Conservation (phyloP, 2,888 invertebrate genomes). For the Apantesis nais region DNA sequence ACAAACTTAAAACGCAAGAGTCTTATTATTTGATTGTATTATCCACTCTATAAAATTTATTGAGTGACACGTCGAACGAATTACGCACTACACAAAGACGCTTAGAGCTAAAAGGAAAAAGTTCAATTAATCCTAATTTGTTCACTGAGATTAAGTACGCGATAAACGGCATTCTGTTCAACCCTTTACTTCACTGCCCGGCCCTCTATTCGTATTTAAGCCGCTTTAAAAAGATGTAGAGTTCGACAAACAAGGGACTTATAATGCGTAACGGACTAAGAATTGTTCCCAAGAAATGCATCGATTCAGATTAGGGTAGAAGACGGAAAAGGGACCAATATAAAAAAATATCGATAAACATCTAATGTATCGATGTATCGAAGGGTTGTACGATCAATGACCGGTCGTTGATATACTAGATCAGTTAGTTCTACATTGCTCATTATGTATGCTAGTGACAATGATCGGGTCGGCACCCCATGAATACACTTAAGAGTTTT, state of each 20-base stretch:
- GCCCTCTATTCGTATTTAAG: slow-evolving; percentile 76
- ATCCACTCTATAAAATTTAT: slow-evolving; percentile 65
- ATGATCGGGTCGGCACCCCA: slow-evolving; percentile 59
- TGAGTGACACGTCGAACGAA: slow-evolving; percentile 72
- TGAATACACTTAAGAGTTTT: slow-evolving; percentile 60
- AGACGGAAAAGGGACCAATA: slow-evolving; percentile 43
- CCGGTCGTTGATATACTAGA: slow-evolving; percentile 59
- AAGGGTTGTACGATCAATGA: slow-evolving; percentile 47
- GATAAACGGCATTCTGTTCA: slow-evolving; percentile 79
- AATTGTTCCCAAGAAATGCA: slow-evolving; percentile 70
- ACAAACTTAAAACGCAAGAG: slow-evolving; percentile 22
- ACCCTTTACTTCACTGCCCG: slow-evolving; percentile 79
- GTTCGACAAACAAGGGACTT: slow-evolving; percentile 80
- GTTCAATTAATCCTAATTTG: slow-evolving; percentile 86
- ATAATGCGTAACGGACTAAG: slow-evolving; percentile 78
- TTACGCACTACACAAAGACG: slow-evolving; percentile 77
- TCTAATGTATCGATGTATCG: slow-evolving; percentile 35
- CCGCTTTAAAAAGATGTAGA: slow-evolving; percentile 79
- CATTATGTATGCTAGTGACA: slow-evolving; percentile 69
- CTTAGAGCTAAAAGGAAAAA: slow-evolving; percentile 77
- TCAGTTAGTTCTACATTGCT: slow-evolving; percentile 61
- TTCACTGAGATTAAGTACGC: slow-evolving; percentile 79
- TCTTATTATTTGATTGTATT: slow-evolving; percentile 35
- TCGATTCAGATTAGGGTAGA: slow-evolving; percentile 62
- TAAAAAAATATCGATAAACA: slow-evolving; percentile 56